Conservation (phyloP, 2,113 vertebrate genomes). For the Oncorhynchus clarkii region DNA sequence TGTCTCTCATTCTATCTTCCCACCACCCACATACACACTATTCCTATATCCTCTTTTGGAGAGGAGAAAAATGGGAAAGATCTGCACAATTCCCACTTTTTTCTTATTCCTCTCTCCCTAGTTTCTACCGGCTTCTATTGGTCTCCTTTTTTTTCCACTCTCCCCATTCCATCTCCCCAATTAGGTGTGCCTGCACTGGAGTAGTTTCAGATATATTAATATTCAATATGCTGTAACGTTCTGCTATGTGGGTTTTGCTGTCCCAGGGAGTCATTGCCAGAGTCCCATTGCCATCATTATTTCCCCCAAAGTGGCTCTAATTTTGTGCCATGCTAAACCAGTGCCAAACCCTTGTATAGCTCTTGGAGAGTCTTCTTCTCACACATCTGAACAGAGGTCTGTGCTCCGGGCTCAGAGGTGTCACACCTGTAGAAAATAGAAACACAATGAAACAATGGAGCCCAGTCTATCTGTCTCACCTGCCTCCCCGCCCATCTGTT, state of each 20-base stretch:
- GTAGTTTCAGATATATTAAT: neutral
- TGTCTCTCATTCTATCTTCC: neutral
- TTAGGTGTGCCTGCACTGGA: neutral
- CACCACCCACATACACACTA: neutral
- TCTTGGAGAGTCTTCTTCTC: conserved; percentile 43
- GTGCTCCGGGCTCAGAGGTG: conserved; percentile 36
- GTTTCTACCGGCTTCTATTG: neutral
- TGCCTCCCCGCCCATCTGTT: conserved; percentile 16
- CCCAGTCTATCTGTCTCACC: conserved; percentile 37
- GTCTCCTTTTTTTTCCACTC: neutral
- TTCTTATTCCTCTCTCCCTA: neutral
- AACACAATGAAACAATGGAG: conserved; percentile 25
- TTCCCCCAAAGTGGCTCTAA: conserved; percentile 5
- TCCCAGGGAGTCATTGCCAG: neutral
- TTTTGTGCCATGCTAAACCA: neutral
- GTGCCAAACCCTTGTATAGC: conserved; percentile 25
- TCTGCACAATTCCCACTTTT: neutral
- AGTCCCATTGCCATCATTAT: conserved; percentile 1
- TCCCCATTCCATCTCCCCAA: neutral
- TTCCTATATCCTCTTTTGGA: neutral
- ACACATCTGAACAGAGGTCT: conserved; percentile 36
- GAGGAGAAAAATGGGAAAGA: neutral
- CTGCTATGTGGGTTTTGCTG: neutral
- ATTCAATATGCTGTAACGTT: neutral
- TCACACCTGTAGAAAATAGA: conserved; percentile 44